A percentile compares a stretch with the other conserved stretches of the same genome.
Conservation (phyloP, 2,113 vertebrate species). For the Indicator indicator region DNA sequence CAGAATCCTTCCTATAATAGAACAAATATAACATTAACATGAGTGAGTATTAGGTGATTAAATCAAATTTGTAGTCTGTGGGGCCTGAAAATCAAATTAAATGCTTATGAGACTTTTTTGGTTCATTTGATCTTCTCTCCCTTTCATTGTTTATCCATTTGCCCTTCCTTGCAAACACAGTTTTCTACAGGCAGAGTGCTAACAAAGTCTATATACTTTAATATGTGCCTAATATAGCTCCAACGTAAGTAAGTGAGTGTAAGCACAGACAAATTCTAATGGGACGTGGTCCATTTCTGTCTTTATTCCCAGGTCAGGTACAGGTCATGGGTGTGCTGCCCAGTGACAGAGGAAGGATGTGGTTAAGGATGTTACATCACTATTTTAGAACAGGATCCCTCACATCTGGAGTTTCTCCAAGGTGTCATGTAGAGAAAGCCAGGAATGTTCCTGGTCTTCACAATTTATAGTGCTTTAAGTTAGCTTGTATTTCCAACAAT, state of each 20-base stretch:
- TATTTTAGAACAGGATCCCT: not conserved
- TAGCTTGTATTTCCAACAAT: not conserved
- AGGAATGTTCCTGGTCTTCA: not conserved
- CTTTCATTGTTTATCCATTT: not conserved
- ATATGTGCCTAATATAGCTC: not conserved
- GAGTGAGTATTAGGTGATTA: not conserved
- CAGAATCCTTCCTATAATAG: not conserved
- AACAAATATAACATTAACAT: not conserved
- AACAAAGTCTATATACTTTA: not conserved
- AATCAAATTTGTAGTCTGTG: not conserved
- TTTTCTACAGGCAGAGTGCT: not conserved
- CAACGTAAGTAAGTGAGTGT: not conserved
- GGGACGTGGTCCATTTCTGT: not conserved
- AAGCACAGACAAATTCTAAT: not conserved
- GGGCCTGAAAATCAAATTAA: not conserved
- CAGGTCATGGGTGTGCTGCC: not conserved
- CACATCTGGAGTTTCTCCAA: not conserved
- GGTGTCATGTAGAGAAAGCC: not conserved
- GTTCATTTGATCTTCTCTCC: fast-evolving
- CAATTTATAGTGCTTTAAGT: not conserved
- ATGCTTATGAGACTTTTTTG: not conserved
- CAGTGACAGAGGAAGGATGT: fast-evolving
- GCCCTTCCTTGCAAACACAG: not conserved
- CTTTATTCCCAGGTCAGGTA: not conserved
- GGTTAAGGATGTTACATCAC: not conserved